These are phyloP conservation scores for Dermolepida albohirtum DNA, from an alignment of 2,888 invertebrate genomes.

Conservation along the genomic window DNA sequence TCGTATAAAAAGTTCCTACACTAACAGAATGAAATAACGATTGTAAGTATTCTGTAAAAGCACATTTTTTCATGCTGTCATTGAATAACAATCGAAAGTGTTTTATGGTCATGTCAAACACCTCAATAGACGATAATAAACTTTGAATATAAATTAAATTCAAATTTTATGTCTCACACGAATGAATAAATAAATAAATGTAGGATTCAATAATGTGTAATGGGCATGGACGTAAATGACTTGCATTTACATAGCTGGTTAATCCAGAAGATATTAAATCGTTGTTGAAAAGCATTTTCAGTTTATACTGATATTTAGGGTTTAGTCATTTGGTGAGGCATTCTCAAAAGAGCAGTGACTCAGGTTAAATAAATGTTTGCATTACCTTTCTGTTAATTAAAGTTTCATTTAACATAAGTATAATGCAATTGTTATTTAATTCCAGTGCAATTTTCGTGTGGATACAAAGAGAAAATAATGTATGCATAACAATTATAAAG, in stretches of 20 bases:
- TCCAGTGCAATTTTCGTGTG: too few species aligned
- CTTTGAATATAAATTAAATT: slow-evolving; percentile 38
- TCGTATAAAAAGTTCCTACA: neutral
- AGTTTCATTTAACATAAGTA: too few species aligned
- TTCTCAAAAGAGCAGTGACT: too few species aligned
- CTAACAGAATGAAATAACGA: slow-evolving; percentile 11
- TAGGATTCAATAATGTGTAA: slow-evolving; percentile 15
- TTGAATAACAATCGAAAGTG: slow-evolving; percentile 31
- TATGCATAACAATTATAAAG: too few species aligned
- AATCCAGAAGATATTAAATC: neutral
- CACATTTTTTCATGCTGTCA: slow-evolving; percentile 6
- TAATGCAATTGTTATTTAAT: too few species aligned
- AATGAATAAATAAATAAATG: slow-evolving; percentile 32
- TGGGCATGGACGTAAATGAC: slow-evolving; percentile 25
- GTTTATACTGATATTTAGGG: too few species aligned
- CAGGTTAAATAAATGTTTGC: too few species aligned
- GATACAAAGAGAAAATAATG: too few species aligned
- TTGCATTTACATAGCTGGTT: slow-evolving; percentile 18
- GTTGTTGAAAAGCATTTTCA: too few species aligned
- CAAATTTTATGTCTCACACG: slow-evolving; percentile 23
- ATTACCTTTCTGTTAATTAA: too few species aligned
- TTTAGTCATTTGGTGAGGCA: too few species aligned
- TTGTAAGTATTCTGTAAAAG: slow-evolving; percentile 19
- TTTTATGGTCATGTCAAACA: slow-evolving; percentile 30
- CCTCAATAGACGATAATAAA: slow-evolving; percentile 31